A percentile compares a stretch with the other conserved stretches of the same genome.
Conservation (phyloP, 2,797 vertebrate species). For the Chaenodraco wilsoni region DNA sequence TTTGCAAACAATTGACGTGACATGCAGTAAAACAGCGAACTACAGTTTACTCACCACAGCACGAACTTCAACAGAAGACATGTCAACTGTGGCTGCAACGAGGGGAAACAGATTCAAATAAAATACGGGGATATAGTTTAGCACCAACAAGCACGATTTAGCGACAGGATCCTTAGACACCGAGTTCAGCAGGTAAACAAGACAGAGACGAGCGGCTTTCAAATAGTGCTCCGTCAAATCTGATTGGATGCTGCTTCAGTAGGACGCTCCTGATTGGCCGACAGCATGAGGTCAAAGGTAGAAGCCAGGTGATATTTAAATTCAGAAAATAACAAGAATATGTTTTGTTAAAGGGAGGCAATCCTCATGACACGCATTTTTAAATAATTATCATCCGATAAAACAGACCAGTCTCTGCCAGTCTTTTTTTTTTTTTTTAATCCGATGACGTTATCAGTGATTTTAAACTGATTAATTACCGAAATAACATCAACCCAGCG, state of each 20-base stretch:
- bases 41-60: slow-evolving; percentile 52
- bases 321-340: no score
- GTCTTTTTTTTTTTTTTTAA: no score
- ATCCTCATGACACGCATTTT: no score
- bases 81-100: background rate
- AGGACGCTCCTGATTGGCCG: slow-evolving; percentile 61
- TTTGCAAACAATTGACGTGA: background rate
- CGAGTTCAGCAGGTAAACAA: background rate
- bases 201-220: slow-evolving; percentile 33
- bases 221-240: slow-evolving; percentile 61
- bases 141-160: background rate
- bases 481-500: no score
- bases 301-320: background rate
- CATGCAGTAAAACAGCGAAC: fast-evolving
- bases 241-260: slow-evolving; percentile 54
- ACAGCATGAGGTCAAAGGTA: background rate
- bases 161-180: background rate
- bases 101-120: background rate
- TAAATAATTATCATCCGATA: no score
- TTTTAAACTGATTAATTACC: no score
- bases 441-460: no score
- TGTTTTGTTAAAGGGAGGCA: no score
- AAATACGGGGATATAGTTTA: background rate
- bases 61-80: slow-evolving; percentile 59
- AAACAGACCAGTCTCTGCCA: no score